Percentiles rank a stretch among this genome's conserved stretches.
Evolutionary conservation across 2,113 vertebrate genomes (phyloP).

Genomic region (Colinus virginianus): DNA sequence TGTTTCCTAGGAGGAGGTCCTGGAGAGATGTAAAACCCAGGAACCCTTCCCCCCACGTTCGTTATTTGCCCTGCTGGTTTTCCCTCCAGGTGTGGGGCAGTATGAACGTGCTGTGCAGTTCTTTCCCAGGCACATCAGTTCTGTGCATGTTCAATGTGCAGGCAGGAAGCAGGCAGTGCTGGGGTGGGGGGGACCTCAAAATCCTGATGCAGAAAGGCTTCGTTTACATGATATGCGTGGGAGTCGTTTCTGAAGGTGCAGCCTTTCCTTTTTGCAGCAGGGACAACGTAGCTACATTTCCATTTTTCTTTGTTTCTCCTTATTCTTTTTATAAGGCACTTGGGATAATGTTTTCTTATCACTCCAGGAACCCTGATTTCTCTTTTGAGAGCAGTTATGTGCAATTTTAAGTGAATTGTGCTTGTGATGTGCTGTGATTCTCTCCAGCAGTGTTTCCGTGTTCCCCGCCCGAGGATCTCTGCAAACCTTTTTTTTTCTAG

Average conservation of each 20-base stretch:
- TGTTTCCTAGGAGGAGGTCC: rapidly evolving
- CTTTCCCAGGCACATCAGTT: not conserved
- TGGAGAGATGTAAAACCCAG: not conserved
- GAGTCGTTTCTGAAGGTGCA: rapidly evolving
- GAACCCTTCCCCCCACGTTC: not conserved
- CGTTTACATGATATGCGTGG: rapidly evolving
- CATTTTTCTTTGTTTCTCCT: rapidly evolving
- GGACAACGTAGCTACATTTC: not conserved
- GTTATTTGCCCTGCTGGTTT: too few relatives aligned
- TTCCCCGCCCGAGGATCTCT: not conserved
- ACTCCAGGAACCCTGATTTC: not conserved
- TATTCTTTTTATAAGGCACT: not conserved
- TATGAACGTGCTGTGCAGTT: not conserved
- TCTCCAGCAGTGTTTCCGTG: too few relatives aligned
- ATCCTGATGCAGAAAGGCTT: not conserved
- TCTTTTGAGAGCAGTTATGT: not conserved
- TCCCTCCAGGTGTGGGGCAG: not conserved
- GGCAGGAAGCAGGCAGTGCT: not conserved
- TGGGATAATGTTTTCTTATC: rapidly evolving
- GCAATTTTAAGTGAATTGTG: not conserved
- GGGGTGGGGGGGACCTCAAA: not conserved
- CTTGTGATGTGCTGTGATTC: not conserved
- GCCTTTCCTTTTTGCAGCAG: not conserved
- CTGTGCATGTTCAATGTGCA: rapidly evolving
- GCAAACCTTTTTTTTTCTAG: not conserved